Evolutionary conservation across 2,113 vertebrate genomes (phyloP), one percentile per base, ranked within the genome.

Genomic region (Hippocampus comes): DNA sequence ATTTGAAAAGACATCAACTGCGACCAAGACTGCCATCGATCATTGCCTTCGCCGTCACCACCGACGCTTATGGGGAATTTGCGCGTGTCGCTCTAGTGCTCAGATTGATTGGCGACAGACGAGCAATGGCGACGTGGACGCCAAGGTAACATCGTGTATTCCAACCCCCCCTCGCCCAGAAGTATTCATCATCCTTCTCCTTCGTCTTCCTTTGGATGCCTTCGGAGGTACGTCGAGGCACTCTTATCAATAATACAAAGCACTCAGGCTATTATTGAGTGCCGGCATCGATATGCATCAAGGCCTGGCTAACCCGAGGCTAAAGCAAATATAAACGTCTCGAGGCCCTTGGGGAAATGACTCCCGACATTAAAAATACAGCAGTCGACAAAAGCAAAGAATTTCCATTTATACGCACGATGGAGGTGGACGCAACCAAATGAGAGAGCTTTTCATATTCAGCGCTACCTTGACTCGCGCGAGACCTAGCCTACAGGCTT

Each of bases 241-340:
- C 67, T 5, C 67, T 77, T 48, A 83, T 88, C 87, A 76, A 83
- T 89, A 82, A 70, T 17, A 65, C 1, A 5, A 27, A 70, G 73
- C 82, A 82, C 67, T 66, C 18, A 25, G 81, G 59, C 72, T 46
- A 21, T 82, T 86, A 86, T 86, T 55, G 85, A 89, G 74, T 63
- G 74, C 78, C 82, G 43, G 77, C 81, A 67, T 81, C 85, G 60
- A 85, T 89, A 86, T 56, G 69, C 75, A 83, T 89, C 84, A 78
- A 78, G 70, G 67, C 60, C 21, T 6, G 14, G n/a, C 63, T 76
- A 68, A 55, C 79, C 84, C 6, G 27, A 71, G 81, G 82, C 81
- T 65, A 66, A 73, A 79, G 78, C 76, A 81, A 78, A 87, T 78
- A 78, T 68, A 85, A 81, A 79, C 14, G 64, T 77, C 68, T 74